Evolutionary conservation across 2,888 invertebrate species (phyloP).

Genomic region (Chloroclystis v-ata): DNA sequence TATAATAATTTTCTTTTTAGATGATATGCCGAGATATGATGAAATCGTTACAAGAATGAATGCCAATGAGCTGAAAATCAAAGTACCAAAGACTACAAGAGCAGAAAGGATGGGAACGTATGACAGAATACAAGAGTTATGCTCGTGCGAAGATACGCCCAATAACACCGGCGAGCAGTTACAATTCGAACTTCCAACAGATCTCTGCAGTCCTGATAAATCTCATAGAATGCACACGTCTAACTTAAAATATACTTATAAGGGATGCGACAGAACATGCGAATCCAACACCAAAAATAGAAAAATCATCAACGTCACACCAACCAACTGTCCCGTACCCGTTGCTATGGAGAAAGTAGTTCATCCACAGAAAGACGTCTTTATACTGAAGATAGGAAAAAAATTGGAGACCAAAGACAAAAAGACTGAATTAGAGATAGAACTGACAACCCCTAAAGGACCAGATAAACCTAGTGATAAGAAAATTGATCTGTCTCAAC

Average conservation of each 20-base stretch:
- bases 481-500: constrained; percentile 39
- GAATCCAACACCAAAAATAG: constrained; percentile 51
- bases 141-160: constrained; percentile 56
- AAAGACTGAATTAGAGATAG: constrained; percentile 70
- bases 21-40: constrained; percentile 51
- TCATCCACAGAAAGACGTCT: constrained; percentile 64
- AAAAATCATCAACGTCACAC: constrained; percentile 60
- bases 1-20: constrained; percentile 34
- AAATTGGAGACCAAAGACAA: constrained; percentile 68
- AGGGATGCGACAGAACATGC: constrained; percentile 42
- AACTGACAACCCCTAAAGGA: constrained; percentile 64
- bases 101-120: constrained; percentile 59
- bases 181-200: constrained; percentile 62
- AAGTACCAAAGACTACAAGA: constrained; percentile 63
- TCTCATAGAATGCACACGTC: constrained; percentile 49
- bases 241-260: constrained; percentile 60
- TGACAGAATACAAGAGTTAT: constrained; percentile 63
- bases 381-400: constrained; percentile 70
- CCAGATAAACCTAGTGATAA: constrained; percentile 40
- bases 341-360: constrained; percentile 59
- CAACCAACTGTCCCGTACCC: constrained; percentile 61
- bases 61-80: constrained; percentile 64
- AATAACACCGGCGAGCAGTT: constrained; percentile 67
- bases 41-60: constrained; percentile 72
- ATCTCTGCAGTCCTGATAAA: constrained; percentile 43